Percentiles rank a stretch among this genome's conserved stretches.
phyloP scores from a whole-genome alignment of 2,888 invertebrate species.

The Antheraea assamensis region DNA sequence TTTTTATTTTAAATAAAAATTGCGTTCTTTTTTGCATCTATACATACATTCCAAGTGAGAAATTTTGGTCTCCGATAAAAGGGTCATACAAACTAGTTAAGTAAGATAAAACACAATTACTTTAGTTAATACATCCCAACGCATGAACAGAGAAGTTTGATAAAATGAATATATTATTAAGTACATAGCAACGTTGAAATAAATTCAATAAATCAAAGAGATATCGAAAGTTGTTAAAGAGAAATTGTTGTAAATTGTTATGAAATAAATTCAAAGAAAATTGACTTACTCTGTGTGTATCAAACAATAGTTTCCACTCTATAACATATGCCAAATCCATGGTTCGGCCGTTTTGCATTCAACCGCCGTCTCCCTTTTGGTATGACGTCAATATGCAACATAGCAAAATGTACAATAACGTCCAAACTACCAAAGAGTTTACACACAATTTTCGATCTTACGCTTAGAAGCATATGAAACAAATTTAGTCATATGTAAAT shows the following conservation, averaged over 20 bases:
- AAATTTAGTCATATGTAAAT: conserved; percentile 22
- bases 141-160: background rate
- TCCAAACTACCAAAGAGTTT: conserved; percentile 29
- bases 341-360: conserved; percentile 80
- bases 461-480: background rate
- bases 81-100: background rate
- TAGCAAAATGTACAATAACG: conserved; percentile 37
- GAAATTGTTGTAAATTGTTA: background rate
- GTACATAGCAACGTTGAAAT: too few relatives aligned
- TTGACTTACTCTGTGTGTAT: conserved; percentile 47
- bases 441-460: conserved; percentile 26
- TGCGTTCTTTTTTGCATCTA: background rate
- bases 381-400: conserved; percentile 79
- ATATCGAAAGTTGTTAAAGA: background rate
- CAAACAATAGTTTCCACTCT: conserved; percentile 68
- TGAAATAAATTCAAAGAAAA: background rate
- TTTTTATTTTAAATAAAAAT: background rate
- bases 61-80: background rate
- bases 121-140: background rate
- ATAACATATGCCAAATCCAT: conserved; percentile 82
- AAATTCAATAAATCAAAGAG: too few relatives aligned
- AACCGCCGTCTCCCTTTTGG: conserved; percentile 74
- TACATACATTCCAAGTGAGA: too few relatives aligned
- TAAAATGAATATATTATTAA: background rate
- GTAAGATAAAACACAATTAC: background rate